These are phyloP conservation scores for Tonatia bakeri DNA, from an alignment of 2,113 vertebrate genomes.

Conservation along the genomic window DNA sequence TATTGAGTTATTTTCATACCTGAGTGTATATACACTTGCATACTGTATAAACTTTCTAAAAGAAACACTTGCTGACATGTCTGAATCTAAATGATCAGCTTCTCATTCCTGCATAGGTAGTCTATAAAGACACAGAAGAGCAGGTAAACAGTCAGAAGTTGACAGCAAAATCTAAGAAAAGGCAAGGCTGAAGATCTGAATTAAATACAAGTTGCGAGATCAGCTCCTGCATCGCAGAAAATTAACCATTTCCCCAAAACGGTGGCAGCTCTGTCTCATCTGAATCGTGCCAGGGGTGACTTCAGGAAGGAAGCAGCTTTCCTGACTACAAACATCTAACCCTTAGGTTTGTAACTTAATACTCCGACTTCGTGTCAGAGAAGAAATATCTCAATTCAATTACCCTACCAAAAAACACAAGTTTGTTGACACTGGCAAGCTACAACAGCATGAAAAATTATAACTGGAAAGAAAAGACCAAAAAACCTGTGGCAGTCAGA, in stretches of 20 bases:
- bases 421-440: conserved; percentile 13
- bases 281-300: neutral
- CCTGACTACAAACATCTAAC: neutral
- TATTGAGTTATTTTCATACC: neutral
- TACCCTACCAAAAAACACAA: conserved; percentile 25
- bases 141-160: neutral
- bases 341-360: conserved; percentile 22
- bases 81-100: neutral
- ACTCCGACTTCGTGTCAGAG: neutral
- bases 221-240: neutral
- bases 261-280: neutral
- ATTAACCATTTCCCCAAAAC: neutral
- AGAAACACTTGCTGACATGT: neutral
- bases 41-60: neutral
- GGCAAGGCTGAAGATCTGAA: neutral
- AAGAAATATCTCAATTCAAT: conserved; percentile 41
- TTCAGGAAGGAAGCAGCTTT: neutral
- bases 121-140: conserved; percentile 1
- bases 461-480: conserved; percentile 30
- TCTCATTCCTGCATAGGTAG: neutral
- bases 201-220: neutral
- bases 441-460: conserved; percentile 40
- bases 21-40: neutral
- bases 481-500: neutral
- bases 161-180: neutral